Evolutionary conservation across 92 coral and sea anemone genomes (phyloP).

Genomic region (Nematostella vectensis): DNA sequence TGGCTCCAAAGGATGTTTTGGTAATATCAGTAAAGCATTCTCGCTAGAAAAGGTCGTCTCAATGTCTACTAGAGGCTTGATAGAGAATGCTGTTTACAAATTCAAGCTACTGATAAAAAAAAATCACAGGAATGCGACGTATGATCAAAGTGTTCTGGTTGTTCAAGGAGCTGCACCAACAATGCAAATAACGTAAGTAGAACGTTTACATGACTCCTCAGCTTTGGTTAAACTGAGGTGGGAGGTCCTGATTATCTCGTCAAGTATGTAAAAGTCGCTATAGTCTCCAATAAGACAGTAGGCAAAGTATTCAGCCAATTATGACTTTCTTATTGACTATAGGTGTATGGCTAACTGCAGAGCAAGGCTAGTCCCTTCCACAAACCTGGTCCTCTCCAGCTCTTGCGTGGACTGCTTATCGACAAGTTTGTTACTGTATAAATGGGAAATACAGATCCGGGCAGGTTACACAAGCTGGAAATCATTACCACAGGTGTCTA

Average conservation of each 20-base stretch:
- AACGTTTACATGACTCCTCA: too few relatives aligned
- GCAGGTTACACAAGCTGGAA: conserved; percentile 5
- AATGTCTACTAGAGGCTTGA: conserved; percentile 36
- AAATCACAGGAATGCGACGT: conserved; percentile 36
- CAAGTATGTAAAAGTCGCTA: too few relatives aligned
- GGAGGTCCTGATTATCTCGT: too few relatives aligned
- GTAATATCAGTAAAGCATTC: conserved; percentile 15
- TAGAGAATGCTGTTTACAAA: conserved; percentile 38
- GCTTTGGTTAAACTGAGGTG: too few relatives aligned
- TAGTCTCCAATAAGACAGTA: too few relatives aligned
- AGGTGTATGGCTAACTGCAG: conserved; percentile 12
- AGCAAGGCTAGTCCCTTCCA: conserved; percentile 9
- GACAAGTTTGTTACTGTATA: neutral
- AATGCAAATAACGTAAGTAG: conserved; percentile 77
- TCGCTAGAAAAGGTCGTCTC: conserved; percentile 14
- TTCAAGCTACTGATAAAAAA: conserved; percentile 48
- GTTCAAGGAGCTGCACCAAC: conserved; percentile 65
- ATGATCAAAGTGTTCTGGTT: conserved; percentile 47
- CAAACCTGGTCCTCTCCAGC: conserved; percentile 7
- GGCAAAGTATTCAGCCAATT: too few relatives aligned
- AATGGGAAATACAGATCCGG: conserved; percentile 7
- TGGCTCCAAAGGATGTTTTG: conserved; percentile 12
- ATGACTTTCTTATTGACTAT: too few relatives aligned
- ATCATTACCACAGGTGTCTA: conserved; percentile 3
- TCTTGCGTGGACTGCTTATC: conserved; percentile 17